These are phyloP conservation scores for Drosophila kepulauana DNA, from an alignment of 1,140 invertebrate species.

Conservation along the genomic window DNA sequence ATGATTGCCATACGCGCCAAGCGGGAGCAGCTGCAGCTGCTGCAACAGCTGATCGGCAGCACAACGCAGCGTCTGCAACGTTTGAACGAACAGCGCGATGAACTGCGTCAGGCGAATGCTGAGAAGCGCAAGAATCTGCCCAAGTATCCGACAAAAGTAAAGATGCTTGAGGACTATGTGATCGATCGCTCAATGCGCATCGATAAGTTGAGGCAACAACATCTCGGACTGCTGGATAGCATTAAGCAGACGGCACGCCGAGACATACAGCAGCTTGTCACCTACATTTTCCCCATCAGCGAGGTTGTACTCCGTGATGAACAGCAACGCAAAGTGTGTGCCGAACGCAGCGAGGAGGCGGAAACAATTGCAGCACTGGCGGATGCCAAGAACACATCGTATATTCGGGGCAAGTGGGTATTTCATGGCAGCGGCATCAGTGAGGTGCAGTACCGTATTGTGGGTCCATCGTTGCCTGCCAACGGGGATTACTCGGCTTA, in stretches of 20 bases:
- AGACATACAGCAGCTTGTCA: slow-evolving; percentile 88
- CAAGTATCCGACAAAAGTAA: slow-evolving; percentile 87
- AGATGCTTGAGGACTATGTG: slow-evolving; percentile 87
- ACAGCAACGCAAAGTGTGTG: slow-evolving; percentile 53
- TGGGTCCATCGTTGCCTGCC: slow-evolving; percentile 90
- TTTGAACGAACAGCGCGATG: slow-evolving; percentile 85
- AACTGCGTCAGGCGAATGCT: slow-evolving; percentile 86
- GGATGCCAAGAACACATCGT: slow-evolving; percentile 91
- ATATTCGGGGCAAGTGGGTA: slow-evolving; percentile 91
- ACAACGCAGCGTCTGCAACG: slow-evolving; percentile 86
- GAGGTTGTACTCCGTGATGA: slow-evolving; percentile 78
- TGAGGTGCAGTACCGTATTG: slow-evolving; percentile 90
- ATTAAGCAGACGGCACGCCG: slow-evolving; percentile 87
- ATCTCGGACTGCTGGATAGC: slow-evolving; percentile 86
- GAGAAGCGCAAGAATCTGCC: slow-evolving; percentile 86
- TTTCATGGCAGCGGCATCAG: slow-evolving; percentile 88
- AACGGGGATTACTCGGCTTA: slow-evolving; percentile 92
- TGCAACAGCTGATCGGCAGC: slow-evolving; percentile 87
- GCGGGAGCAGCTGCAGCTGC: slow-evolving; percentile 87
- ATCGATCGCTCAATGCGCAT: slow-evolving; percentile 86
- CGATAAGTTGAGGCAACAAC: slow-evolving; percentile 85
- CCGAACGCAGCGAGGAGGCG: slow-evolving; percentile 85
- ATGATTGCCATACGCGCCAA: slow-evolving; percentile 87
- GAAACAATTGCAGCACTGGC: slow-evolving; percentile 90
- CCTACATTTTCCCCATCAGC: slow-evolving; percentile 90